These are phyloP conservation scores for Sebastes fasciatus DNA, from an alignment of 2,113 vertebrate species.

Conservation along the genomic window DNA sequence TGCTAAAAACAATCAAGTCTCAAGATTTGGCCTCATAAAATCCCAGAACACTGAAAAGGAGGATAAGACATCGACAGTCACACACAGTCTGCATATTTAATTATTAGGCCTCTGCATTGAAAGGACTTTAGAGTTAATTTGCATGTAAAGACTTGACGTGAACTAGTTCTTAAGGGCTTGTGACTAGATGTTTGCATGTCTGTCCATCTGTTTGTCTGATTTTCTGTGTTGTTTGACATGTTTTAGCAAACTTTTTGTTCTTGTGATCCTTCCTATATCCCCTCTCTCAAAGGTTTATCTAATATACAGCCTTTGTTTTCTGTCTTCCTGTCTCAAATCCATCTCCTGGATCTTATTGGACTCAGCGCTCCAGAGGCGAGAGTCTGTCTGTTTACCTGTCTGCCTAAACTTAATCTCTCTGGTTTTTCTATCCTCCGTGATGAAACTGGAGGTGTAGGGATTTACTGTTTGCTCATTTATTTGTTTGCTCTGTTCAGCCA, in stretches of 20 bases:
- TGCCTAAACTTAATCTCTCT: background rate
- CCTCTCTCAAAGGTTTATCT: background rate
- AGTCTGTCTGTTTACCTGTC: background rate
- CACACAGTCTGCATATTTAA: background rate
- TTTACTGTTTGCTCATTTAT: conserved; percentile 18
- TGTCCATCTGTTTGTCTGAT: too few species aligned
- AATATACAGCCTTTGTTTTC: background rate
- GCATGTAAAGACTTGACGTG: background rate
- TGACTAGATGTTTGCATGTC: too few species aligned
- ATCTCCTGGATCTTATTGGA: background rate
- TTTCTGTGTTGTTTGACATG: background rate
- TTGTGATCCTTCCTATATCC: background rate
- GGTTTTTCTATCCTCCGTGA: background rate
- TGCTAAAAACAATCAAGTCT: background rate
- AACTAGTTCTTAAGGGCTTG: background rate
- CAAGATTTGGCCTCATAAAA: background rate
- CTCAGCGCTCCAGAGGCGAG: background rate
- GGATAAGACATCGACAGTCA: background rate
- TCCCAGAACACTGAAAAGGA: background rate
- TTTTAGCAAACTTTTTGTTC: background rate
- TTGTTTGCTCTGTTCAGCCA: background rate
- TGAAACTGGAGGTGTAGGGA: background rate
- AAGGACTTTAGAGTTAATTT: background rate
- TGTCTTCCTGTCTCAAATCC: background rate
- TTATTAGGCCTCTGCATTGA: background rate